Percentiles rank a stretch among this genome's conserved stretches.
Evolutionary conservation across 30 jellyfish, hydroid and myxozoan species (phyloP).

Genomic region (Hydractinia echinata): DNA sequence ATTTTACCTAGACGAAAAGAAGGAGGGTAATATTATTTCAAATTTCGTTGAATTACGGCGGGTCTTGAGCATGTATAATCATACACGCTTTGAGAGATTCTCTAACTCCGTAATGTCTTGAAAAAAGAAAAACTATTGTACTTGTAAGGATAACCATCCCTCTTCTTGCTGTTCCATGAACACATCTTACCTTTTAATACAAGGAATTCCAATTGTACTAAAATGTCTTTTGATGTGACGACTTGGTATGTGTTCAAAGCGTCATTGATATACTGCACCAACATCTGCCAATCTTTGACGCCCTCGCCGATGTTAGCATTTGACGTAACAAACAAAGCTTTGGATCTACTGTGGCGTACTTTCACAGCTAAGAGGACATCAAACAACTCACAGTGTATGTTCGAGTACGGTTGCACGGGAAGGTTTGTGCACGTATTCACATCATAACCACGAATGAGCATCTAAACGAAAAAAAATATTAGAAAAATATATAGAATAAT

Average conservation of each 20-base stretch:
- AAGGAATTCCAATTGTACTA: background rate
- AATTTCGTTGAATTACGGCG: background rate
- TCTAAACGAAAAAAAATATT: conserved; percentile 24
- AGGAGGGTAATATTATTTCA: background rate
- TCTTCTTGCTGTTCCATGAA: background rate
- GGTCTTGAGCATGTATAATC: no score
- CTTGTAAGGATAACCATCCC: background rate
- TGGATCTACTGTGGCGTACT: conserved; percentile 34
- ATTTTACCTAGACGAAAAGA: conserved; percentile 11
- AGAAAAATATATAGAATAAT: background rate
- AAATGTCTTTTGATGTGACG: background rate
- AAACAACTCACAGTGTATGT: conserved; percentile 36
- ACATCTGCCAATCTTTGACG: background rate
- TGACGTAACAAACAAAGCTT: background rate
- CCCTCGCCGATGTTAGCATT: background rate
- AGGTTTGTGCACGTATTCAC: conserved; percentile 9
- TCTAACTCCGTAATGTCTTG: no score
- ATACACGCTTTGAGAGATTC: no score
- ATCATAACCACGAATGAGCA: conserved; percentile 50
- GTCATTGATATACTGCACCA: background rate
- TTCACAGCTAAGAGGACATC: conserved; percentile 38
- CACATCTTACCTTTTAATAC: background rate
- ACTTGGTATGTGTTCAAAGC: background rate
- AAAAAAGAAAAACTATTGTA: no score
- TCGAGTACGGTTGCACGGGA: conserved; percentile 24